phyloP scores from a whole-genome alignment of 1,140 invertebrate genomes.

The Delia radicum region DNA sequence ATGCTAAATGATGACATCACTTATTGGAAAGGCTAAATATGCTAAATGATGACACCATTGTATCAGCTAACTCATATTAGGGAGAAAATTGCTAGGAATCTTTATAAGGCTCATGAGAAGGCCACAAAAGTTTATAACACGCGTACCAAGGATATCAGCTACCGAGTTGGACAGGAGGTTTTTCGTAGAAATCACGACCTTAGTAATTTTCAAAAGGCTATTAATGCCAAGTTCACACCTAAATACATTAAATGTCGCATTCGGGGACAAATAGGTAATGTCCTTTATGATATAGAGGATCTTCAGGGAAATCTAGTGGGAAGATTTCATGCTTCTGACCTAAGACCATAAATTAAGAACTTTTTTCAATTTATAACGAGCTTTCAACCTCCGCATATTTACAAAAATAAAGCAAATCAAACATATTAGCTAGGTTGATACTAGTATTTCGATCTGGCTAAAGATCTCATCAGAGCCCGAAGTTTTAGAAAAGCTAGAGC shows the following conservation, averaged over 20 bases:
- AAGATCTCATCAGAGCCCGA: no score
- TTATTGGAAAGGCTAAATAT: background rate
- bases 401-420: no score
- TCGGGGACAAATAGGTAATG: background rate
- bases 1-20: no score
- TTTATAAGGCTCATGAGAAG: background rate
- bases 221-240: background rate
- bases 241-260: background rate
- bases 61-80: no score
- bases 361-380: no score
- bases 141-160: background rate
- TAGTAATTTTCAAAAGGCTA: background rate
- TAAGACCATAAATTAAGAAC: slow-evolving; percentile 8
- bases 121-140: background rate
- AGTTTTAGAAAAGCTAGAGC: no score
- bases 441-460: no score
- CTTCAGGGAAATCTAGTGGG: background rate
- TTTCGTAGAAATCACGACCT: background rate
- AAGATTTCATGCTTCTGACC: slow-evolving; percentile 31
- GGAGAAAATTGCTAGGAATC: no score
- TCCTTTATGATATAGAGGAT: background rate
- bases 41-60: no score
- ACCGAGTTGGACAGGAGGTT: background rate
- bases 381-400: no score
- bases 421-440: no score